A percentile compares a stretch with the other conserved stretches of the same genome.
These are phyloP conservation scores for Palythoa grandiflora DNA, from an alignment of 92 coral and sea anemone species.

Conservation along the genomic window DNA sequence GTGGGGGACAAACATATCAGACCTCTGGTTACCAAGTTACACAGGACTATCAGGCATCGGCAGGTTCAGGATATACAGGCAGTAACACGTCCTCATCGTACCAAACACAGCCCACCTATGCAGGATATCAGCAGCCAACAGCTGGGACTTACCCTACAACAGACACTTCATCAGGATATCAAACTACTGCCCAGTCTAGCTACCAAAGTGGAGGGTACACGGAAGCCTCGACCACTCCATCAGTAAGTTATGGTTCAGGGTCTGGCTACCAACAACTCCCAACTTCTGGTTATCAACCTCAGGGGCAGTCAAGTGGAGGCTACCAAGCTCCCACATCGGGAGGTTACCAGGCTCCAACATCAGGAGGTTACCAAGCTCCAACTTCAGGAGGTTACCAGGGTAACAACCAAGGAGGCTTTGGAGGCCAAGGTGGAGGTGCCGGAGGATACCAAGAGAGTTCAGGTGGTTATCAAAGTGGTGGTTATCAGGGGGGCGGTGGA, in stretches of 20 bases:
- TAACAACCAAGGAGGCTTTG: constrained; percentile 37
- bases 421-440: constrained; percentile 33
- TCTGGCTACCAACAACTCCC: constrained; percentile 19
- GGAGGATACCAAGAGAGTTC: constrained; percentile 37
- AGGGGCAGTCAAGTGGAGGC: constrained; percentile 2
- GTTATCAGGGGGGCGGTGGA: constrained; percentile 36
- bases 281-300: constrained; percentile 21
- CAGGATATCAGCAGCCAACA: constrained; percentile 27
- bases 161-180: constrained; percentile 25
- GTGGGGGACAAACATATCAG: constrained; percentile 32
- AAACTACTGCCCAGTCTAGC: constrained; percentile 14
- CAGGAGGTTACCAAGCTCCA: constrained; percentile 41
- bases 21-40: constrained; percentile 39
- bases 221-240: constrained; percentile 22
- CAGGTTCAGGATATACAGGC: constrained; percentile 27
- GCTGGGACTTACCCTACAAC: constrained; percentile 16
- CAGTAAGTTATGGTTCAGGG: constrained; percentile 18
- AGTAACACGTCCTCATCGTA: constrained; percentile 14
- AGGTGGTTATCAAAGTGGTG: constrained; percentile 42
- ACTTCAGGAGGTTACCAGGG: constrained; percentile 44
- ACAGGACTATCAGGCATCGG: constrained; percentile 11
- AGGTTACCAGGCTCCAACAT: constrained; percentile 21
- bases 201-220: constrained; percentile 38
- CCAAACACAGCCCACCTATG: constrained; percentile 29
- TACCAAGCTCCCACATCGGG: constrained; percentile 47